A percentile compares a stretch with the other conserved stretches of the same genome.
Conservation (phyloP, 2,797 vertebrate species). For the Platyrinchus mystaceus region DNA sequence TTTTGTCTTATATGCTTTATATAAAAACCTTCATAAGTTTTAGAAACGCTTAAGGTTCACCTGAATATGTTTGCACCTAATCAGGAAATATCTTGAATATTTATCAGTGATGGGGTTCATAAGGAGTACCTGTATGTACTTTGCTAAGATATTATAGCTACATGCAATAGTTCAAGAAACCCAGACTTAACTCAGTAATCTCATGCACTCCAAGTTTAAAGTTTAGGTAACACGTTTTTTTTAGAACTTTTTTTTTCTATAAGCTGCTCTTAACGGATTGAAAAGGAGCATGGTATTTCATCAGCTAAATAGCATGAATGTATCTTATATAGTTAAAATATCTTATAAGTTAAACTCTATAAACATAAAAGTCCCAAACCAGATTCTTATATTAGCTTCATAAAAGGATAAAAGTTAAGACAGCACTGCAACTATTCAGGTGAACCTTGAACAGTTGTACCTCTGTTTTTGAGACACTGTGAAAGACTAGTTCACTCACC, state of each 20-base stretch:
- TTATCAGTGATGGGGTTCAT: background rate
- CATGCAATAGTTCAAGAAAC: background rate
- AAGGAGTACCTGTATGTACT: background rate
- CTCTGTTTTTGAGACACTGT: background rate
- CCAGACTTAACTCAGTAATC: background rate
- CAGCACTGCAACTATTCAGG: conserved; percentile 13
- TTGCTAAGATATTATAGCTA: background rate
- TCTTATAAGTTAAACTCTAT: background rate
- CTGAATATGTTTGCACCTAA: conserved; percentile 17
- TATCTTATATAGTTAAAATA: background rate
- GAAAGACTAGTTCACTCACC: background rate
- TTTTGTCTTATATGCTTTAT: background rate
- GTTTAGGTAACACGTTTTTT: background rate
- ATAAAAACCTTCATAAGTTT: conserved; percentile 29
- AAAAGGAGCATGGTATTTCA: background rate
- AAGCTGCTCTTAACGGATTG: background rate
- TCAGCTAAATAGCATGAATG: background rate
- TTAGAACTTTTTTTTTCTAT: background rate
- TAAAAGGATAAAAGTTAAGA: conserved; percentile 27
- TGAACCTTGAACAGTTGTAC: conserved; percentile 1
- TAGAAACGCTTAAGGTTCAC: conserved; percentile 45
- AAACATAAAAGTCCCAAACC: background rate
- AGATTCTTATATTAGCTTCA: background rate
- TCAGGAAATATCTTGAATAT: background rate
- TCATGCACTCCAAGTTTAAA: background rate